phyloP scores from a whole-genome alignment of 2,888 invertebrate genomes.

The Epinotia brunnichana region DNA sequence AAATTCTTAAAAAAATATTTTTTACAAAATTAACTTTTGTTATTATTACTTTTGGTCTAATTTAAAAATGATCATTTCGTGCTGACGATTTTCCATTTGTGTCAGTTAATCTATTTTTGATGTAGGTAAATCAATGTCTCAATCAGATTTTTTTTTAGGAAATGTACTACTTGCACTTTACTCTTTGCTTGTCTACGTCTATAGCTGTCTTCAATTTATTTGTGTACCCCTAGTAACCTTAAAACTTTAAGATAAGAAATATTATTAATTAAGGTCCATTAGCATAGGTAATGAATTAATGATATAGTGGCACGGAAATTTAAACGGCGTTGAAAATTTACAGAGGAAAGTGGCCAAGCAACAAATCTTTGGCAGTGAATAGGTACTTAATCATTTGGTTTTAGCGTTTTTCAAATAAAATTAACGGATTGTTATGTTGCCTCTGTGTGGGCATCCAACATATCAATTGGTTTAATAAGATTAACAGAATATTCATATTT shows the following conservation, averaged over 20 bases:
- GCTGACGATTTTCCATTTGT: too few species aligned
- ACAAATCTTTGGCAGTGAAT: neutral
- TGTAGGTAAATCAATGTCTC: slow-evolving; percentile 13
- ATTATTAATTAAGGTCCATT: neutral
- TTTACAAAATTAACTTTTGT: too few species aligned
- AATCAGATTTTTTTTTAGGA: slow-evolving; percentile 18
- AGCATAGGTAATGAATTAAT: slow-evolving; percentile 4
- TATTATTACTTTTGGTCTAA: too few species aligned
- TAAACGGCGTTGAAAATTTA: slow-evolving; percentile 1
- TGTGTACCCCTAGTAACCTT: neutral
- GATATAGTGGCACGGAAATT: slow-evolving; percentile 10
- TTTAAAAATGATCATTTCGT: too few species aligned
- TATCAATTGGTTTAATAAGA: neutral
- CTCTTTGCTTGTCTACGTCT: slow-evolving; percentile 17
- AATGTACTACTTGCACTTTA: neutral
- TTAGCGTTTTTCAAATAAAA: neutral
- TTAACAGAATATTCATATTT: neutral
- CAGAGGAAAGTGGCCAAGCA: neutral
- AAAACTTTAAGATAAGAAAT: slow-evolving; percentile 6
- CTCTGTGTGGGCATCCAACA: neutral
- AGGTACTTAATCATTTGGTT: slow-evolving; percentile 8
- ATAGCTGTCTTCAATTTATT: slow-evolving; percentile 1
- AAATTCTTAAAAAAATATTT: too few species aligned
- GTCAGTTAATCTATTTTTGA: too few species aligned
- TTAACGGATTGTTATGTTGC: neutral